Percentiles rank a stretch among this genome's conserved stretches.
Evolutionary conservation across 1,140 invertebrate species (phyloP).

Genomic region (Panonychus citri): DNA sequence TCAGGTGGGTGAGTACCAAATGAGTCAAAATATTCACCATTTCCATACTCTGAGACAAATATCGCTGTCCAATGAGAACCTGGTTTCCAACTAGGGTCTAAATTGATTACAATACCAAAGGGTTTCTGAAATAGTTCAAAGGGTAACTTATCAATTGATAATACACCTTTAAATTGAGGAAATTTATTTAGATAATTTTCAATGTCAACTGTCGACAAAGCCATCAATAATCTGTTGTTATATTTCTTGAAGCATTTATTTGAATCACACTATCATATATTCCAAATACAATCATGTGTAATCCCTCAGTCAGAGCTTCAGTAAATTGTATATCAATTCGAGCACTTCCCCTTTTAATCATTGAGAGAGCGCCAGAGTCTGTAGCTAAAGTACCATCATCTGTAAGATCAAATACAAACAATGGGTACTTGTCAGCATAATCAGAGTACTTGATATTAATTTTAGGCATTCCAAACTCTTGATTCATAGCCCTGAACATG

Average conservation of each 20-base stretch:
- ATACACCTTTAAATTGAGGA: not conserved
- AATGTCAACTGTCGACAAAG: not conserved
- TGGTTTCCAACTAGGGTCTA: not conserved
- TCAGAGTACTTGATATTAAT: not conserved
- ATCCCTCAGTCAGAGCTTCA: not conserved
- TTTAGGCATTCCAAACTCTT: not conserved
- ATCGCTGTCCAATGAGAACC: not conserved
- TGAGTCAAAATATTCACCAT: not conserved
- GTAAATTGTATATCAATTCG: not conserved
- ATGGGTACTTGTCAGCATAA: not conserved
- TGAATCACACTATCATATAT: not conserved
- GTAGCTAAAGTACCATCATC: not conserved
- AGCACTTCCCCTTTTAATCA: not conserved
- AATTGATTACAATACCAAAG: not conserved
- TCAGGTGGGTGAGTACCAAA: not conserved
- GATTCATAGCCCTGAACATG: not conserved
- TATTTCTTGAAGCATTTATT: not conserved
- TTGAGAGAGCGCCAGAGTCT: not conserved
- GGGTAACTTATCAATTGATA: not conserved
- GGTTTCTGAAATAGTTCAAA: not conserved
- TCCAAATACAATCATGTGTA: not conserved
- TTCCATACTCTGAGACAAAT: not conserved
- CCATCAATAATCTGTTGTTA: not conserved
- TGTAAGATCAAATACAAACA: not conserved
- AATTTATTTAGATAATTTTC: not conserved